These are phyloP conservation scores for Macrotus californicus DNA, from an alignment of 2,113 vertebrate genomes.

Conservation along the genomic window DNA sequence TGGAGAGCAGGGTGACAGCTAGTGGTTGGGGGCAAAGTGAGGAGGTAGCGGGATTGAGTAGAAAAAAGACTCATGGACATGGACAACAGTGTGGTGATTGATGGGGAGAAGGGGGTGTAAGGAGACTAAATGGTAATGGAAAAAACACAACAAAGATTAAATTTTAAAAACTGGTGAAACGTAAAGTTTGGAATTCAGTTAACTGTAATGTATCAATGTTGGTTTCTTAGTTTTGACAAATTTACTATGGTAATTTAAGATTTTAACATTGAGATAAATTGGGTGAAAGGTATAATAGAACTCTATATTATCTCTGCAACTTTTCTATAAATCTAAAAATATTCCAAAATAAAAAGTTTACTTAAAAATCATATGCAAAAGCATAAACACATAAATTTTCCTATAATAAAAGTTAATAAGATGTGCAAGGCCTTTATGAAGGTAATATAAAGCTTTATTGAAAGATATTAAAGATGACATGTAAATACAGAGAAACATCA, in stretches of 20 bases:
- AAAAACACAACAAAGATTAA: too few relatives aligned
- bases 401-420: neutral
- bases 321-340: neutral
- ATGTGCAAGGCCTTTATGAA: neutral
- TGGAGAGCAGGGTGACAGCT: too few relatives aligned
- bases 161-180: neutral
- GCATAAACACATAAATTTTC: neutral
- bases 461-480: neutral
- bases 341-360: neutral
- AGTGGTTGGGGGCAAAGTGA: too few relatives aligned
- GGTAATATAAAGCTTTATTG: neutral
- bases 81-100: too few relatives aligned
- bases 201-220: neutral
- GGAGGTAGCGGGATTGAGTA: too few relatives aligned
- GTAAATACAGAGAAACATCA: neutral
- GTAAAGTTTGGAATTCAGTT: neutral
- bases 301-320: neutral
- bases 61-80: too few relatives aligned
- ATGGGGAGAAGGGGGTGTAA: too few relatives aligned
- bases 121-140: too few relatives aligned
- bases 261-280: neutral
- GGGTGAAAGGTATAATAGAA: neutral
- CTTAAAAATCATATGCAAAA: neutral
- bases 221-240: constrained; percentile 5
- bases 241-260: neutral